These are phyloP conservation scores for Phocoena sinus DNA, from an alignment of 2,113 vertebrate species.

Conservation along the genomic window DNA sequence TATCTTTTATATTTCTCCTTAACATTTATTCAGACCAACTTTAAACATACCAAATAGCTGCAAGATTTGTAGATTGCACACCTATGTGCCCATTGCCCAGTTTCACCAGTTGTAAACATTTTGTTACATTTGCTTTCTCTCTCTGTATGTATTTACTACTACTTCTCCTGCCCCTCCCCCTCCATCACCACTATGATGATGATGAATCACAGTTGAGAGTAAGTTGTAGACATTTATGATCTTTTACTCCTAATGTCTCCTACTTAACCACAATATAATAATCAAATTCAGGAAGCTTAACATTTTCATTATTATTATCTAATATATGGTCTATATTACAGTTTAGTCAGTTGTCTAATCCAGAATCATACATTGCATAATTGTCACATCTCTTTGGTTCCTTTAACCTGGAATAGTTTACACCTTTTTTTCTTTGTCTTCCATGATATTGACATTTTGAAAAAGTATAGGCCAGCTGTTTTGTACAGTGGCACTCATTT, in stretches of 20 bases:
- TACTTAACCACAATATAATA: background rate
- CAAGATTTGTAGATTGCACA: background rate
- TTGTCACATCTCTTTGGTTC: no score
- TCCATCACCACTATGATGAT: background rate
- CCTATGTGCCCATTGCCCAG: background rate
- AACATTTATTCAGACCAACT: background rate
- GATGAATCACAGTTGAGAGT: background rate
- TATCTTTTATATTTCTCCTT: background rate
- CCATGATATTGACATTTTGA: no score
- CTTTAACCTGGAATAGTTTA: no score
- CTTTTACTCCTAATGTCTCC: background rate
- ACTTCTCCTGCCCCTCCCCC: background rate
- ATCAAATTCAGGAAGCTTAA: background rate
- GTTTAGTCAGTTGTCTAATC: no score
- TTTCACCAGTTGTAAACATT: background rate
- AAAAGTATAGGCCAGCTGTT: background rate
- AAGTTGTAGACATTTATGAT: background rate
- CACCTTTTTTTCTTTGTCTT: no score
- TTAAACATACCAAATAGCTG: background rate
- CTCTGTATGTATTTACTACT: background rate
- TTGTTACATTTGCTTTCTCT: background rate
- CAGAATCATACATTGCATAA: no score
- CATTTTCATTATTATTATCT: background rate
- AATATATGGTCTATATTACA: no score
- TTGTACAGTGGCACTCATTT: background rate